phyloP scores from a whole-genome alignment of 2,888 invertebrate species.

The Carterocephalus palaemon region DNA sequence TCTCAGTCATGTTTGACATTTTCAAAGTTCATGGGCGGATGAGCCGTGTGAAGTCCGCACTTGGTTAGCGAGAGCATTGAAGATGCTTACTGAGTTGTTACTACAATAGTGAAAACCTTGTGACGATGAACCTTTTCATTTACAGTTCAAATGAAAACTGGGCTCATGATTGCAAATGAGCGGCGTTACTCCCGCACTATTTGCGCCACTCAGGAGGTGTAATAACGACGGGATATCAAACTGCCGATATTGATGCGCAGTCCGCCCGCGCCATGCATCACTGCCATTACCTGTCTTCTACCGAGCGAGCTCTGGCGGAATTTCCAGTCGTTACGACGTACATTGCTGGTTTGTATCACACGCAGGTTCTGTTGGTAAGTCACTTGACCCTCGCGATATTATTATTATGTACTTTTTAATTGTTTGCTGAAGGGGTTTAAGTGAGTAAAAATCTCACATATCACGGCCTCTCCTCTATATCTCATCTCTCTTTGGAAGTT shows the following conservation, averaged over 20 bases:
- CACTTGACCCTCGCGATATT: no score
- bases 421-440: no score
- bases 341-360: not conserved
- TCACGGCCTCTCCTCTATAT: no score
- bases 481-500: no score
- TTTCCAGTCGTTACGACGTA: not conserved
- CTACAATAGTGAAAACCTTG: no score
- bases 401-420: no score
- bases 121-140: conserved; percentile 3
- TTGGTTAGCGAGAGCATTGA: no score
- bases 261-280: conserved; percentile 55
- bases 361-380: not conserved
- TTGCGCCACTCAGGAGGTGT: conserved; percentile 17
- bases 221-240: conserved; percentile 46
- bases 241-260: conserved; percentile 61
- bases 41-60: no score
- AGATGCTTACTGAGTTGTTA: no score
- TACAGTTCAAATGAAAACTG: not conserved
- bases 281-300: conserved; percentile 51
- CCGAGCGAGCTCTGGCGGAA: conserved; percentile 6
- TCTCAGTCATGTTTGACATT: no score
- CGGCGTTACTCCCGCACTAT: conserved; percentile 3
- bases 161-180: conserved; percentile 7
- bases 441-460: no score
- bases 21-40: no score